Conservation (phyloP, 1,140 invertebrate species). For the Lepidurus couesii region DNA sequence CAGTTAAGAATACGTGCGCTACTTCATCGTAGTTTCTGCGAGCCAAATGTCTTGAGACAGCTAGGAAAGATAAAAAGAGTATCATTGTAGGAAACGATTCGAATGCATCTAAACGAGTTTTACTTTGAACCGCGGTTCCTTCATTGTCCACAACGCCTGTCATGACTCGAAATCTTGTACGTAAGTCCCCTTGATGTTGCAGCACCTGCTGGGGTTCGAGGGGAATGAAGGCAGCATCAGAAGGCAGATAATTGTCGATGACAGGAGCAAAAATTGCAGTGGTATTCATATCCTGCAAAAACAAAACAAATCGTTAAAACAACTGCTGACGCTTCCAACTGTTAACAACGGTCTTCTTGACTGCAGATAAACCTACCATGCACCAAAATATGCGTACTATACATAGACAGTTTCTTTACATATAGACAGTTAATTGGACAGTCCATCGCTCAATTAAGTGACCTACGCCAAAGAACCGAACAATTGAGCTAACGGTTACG, state of each 20-base stretch:
- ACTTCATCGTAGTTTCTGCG: slow-evolving; percentile 48
- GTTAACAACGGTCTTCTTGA: too few species aligned
- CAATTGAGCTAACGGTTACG: too few species aligned
- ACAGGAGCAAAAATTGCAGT: slow-evolving; percentile 52
- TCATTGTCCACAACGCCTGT: slow-evolving; percentile 56
- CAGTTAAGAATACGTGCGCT: slow-evolving; percentile 48
- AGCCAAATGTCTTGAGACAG: slow-evolving; percentile 44
- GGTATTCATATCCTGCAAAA: slow-evolving; percentile 51
- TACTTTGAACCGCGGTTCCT: slow-evolving; percentile 40
- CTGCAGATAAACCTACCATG: too few species aligned
- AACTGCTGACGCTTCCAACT: too few species aligned
- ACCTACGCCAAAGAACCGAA: too few species aligned
- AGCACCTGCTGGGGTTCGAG: slow-evolving; percentile 48
- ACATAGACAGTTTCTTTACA: too few species aligned
- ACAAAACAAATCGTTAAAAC: not conserved
- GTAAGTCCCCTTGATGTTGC: slow-evolving; percentile 46
- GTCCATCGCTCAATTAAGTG: too few species aligned
- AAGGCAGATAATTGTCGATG: slow-evolving; percentile 52
- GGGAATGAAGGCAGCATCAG: slow-evolving; percentile 50
- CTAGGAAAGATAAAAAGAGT: slow-evolving; percentile 34
- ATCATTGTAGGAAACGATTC: not conserved
- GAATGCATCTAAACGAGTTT: not conserved
- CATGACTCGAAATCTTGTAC: slow-evolving; percentile 49
- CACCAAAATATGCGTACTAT: too few species aligned
- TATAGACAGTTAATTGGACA: too few species aligned